Percentiles rank a stretch among this genome's conserved stretches.
Evolutionary conservation across 2,888 invertebrate genomes (phyloP).

Genomic region (Hydropsyche betteni): DNA sequence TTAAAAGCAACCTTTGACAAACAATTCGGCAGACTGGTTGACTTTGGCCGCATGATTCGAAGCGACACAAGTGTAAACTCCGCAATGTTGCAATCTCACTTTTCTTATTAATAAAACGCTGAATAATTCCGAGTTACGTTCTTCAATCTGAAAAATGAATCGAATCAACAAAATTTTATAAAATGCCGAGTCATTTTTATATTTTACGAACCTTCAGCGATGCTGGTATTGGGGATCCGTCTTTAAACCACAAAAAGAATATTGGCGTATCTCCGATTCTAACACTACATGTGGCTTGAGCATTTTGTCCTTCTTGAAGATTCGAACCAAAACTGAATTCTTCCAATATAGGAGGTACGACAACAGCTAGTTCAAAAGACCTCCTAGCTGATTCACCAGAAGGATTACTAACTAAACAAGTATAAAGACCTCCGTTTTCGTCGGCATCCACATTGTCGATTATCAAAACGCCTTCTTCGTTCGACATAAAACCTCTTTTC

Average conservation of each 20-base stretch:
- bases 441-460: conserved; percentile 70
- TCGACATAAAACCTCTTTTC: conserved; percentile 54
- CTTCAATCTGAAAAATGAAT: conserved; percentile 65
- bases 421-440: conserved; percentile 79
- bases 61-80: conserved; percentile 77
- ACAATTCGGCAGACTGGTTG: conserved; percentile 75
- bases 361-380: conserved; percentile 75
- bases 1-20: conserved; percentile 72
- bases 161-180: neutral
- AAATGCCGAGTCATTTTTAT: neutral
- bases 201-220: conserved; percentile 66
- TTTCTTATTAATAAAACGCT: conserved; percentile 77
- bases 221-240: conserved; percentile 70
- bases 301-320: conserved; percentile 83
- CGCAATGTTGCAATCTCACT: conserved; percentile 74
- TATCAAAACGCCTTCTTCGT: conserved; percentile 67
- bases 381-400: conserved; percentile 81
- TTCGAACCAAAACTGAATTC: conserved; percentile 82
- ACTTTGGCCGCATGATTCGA: conserved; percentile 77
- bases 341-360: conserved; percentile 81
- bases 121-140: conserved; percentile 74
- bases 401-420: conserved; percentile 79
- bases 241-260: conserved; percentile 76
- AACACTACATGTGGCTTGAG: conserved; percentile 84
- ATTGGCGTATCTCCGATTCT: conserved; percentile 76